phyloP scores from a whole-genome alignment of 2,888 invertebrate genomes.

The Nomada flava region DNA sequence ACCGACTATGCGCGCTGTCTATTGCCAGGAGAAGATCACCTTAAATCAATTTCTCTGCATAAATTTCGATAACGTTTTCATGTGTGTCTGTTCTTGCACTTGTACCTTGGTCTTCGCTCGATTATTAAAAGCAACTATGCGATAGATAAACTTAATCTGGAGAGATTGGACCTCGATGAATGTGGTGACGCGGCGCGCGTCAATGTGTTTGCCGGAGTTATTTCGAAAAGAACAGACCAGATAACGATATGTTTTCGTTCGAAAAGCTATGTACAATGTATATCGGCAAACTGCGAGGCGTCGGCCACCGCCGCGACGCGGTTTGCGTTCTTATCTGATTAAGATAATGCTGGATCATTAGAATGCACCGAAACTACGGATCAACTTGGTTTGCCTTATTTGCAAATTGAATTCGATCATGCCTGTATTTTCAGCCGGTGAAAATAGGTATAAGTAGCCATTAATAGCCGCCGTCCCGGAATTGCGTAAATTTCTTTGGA shows the following conservation, averaged over 20 bases:
- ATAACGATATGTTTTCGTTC: slow-evolving; percentile 35
- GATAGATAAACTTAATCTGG: slow-evolving; percentile 53
- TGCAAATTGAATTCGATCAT: slow-evolving; percentile 18
- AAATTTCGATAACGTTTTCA: background rate
- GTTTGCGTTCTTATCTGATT: background rate
- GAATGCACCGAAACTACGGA: background rate
- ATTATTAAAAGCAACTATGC: slow-evolving; percentile 29
- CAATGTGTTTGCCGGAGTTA: slow-evolving; percentile 1
- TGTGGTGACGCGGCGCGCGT: background rate
- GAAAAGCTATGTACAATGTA: background rate
- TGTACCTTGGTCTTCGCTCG: slow-evolving; percentile 42
- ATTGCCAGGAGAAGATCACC: too few species aligned
- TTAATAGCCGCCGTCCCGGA: slow-evolving; percentile 43
- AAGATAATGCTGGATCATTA: background rate
- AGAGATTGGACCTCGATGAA: slow-evolving; percentile 19
- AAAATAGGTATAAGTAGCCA: slow-evolving; percentile 45
- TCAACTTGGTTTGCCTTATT: background rate
- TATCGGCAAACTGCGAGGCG: background rate
- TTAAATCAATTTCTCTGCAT: background rate
- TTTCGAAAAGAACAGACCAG: slow-evolving; percentile 22
- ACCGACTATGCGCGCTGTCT: too few species aligned
- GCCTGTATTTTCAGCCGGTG: background rate
- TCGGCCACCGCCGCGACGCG: background rate
- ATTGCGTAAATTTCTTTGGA: slow-evolving; percentile 51
- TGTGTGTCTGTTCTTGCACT: background rate